Conservation (phyloP, 2,113 vertebrate genomes). For the Pheucticus melanocephalus region DNA sequence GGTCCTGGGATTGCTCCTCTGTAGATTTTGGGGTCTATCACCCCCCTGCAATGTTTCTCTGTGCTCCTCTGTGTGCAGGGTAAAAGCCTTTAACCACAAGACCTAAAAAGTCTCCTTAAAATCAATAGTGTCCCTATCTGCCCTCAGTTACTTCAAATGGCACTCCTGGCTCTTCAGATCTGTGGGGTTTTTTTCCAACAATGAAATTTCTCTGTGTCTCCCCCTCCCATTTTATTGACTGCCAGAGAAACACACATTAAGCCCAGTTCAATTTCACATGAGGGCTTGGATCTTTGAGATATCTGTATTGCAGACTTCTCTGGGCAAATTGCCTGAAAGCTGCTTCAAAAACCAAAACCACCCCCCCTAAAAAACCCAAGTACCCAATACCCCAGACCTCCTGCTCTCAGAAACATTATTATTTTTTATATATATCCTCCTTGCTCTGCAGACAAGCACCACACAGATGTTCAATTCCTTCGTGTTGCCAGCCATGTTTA, state of each 20-base stretch:
- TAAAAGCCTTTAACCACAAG: not conserved
- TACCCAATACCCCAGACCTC: not conserved
- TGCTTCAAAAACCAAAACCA: not conserved
- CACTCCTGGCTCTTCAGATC: not conserved
- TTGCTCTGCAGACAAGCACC: not conserved
- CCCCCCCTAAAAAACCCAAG: not conserved
- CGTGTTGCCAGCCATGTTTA: not conserved
- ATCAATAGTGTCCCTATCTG: not conserved
- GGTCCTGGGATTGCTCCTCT: not conserved
- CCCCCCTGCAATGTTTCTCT: fast-evolving
- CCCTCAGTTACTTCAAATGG: not conserved
- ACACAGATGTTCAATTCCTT: not conserved
- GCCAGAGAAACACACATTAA: not conserved
- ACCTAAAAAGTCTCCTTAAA: not conserved
- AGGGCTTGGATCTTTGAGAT: not conserved
- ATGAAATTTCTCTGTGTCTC: not conserved
- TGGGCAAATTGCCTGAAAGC: not conserved
- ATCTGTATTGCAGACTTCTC: not conserved
- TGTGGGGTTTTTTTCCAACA: not conserved
- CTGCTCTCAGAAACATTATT: not conserved
- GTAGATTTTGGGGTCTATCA: not conserved
- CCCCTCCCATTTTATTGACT: not conserved
- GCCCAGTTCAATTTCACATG: not conserved
- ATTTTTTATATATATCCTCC: not conserved
- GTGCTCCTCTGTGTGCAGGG: not conserved